phyloP scores from a whole-genome alignment of 2,113 vertebrate genomes.

The Callopanchax toddi region DNA sequence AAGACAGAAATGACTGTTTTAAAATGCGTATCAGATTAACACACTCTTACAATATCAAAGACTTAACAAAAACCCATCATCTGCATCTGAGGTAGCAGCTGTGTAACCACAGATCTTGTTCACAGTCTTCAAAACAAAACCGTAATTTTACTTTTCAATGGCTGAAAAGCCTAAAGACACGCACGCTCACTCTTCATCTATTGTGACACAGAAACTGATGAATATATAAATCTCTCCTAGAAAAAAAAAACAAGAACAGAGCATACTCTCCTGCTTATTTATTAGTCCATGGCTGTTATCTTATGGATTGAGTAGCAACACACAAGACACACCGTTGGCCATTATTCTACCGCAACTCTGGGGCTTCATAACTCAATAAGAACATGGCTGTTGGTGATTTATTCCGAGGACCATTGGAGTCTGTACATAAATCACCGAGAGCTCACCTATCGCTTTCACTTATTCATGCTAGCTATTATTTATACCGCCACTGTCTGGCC shows the following conservation, averaged over 20 bases:
- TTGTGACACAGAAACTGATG: slow-evolving; percentile 26
- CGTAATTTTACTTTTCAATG: background rate
- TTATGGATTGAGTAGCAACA: slow-evolving; percentile 65
- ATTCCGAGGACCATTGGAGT: slow-evolving; percentile 69
- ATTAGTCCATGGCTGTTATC: slow-evolving; percentile 52
- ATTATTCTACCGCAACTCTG: slow-evolving; percentile 76
- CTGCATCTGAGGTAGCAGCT: background rate
- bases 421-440: slow-evolving; percentile 78
- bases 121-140: background rate
- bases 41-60: background rate
- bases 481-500: slow-evolving; percentile 72
- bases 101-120: background rate
- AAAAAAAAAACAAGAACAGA: slow-evolving; percentile 27
- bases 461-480: slow-evolving; percentile 84
- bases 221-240: slow-evolving; percentile 28
- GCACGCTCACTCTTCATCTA: slow-evolving; percentile 7
- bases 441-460: slow-evolving; percentile 82
- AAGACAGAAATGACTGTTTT: too few species aligned
- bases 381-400: slow-evolving; percentile 79
- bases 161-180: background rate
- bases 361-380: slow-evolving; percentile 84
- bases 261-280: slow-evolving; percentile 25
- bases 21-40: background rate
- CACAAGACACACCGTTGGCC: slow-evolving; percentile 66
- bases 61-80: background rate